Base-by-base conservation (phyloP, 2,113 vertebrate genomes). In the Cebidichthys violaceus region DNA sequence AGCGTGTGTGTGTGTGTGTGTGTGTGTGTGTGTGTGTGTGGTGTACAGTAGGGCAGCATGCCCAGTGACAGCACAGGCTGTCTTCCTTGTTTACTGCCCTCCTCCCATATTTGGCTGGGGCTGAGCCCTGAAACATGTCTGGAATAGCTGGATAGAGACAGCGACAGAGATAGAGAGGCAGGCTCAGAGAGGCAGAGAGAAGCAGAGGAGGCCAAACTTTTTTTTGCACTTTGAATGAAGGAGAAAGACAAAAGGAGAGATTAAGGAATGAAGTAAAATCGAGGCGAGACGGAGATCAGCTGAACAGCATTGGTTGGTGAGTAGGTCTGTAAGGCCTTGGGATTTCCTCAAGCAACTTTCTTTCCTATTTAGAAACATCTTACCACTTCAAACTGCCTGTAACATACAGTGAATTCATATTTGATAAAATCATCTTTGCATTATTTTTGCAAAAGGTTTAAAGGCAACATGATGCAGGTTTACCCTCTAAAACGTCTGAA, bases 71-170 rank as follows among this genome's bases (percentile, higher is more conserved):
- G 60, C 37, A 15, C 86, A 77, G 70, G 65, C 86, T 29, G 78
- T 71, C 90, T 62, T 76, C 84, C 86, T 90, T 89, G 91, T 94
- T 95, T 87, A 89, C 90, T 41, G 79, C 81, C 88, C 82, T 74
- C 91, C 89, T 93, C 91, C 95, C 95, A 93, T 96, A 95, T 95
- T 95, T 94, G 94, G 95, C 88, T 79, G 84, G 79, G 85, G 90
- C 88, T 47, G 88, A 86, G 87, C 87, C 86, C 81, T 86, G 84
- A 88, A 90, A 92, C 92, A 92, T 95, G 94, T 94, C 93, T 96
- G 86, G 92, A 94, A 94, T 94, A 90, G 85, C 90, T 91, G 77
- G 83, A 84, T 81, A 87, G 90, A 88, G 91, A 90, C 88, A 87
- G 90, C 86, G 91, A 90, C 88, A 75, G 75, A 70, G 80, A 85